Percentiles rank a stretch among this genome's conserved stretches.
Conservation (phyloP, 2,888 invertebrate species). For the Protodeltote pygarga region DNA sequence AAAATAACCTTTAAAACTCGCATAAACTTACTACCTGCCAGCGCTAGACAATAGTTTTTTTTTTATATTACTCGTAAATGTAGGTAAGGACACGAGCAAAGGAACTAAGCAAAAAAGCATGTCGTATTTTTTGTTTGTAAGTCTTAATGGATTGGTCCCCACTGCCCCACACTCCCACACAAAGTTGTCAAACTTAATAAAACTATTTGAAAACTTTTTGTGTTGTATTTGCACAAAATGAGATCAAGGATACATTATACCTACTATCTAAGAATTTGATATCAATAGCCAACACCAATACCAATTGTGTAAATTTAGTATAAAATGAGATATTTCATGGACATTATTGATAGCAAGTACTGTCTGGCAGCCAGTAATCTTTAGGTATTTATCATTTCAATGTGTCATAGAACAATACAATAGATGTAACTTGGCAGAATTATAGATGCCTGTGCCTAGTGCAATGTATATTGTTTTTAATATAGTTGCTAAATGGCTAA, state of each 20-base stretch:
- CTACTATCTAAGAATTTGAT: background rate
- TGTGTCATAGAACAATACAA: conserved; percentile 29
- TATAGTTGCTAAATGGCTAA: conserved; percentile 29
- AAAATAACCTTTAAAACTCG: conserved; percentile 53
- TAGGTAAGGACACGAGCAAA: conserved; percentile 25
- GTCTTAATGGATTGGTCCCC: conserved; percentile 35
- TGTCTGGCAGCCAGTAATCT: conserved; percentile 21
- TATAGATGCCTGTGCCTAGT: conserved; percentile 30
- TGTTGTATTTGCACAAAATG: conserved; percentile 2
- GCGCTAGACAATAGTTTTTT: conserved; percentile 11
- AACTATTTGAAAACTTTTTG: conserved; percentile 35
- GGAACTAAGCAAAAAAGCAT: conserved; percentile 33
- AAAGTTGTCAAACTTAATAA: conserved; percentile 22
- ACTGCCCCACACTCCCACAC: conserved; percentile 26
- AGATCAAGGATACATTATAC: conserved; percentile 12
- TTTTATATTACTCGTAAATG: conserved; percentile 20
- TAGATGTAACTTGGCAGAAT: conserved; percentile 40
- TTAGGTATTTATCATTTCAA: conserved; percentile 29
- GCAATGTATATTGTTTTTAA: conserved; percentile 34
- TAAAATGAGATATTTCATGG: conserved; percentile 14
- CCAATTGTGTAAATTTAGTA: background rate
- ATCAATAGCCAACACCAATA: too few species aligned
- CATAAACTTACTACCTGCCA: conserved; percentile 24
- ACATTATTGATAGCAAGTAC: conserved; percentile 12
- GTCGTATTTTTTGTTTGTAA: conserved; percentile 30